These are phyloP conservation scores for Saguinus midas DNA, from an alignment of 2,113 vertebrate species.

Conservation along the genomic window DNA sequence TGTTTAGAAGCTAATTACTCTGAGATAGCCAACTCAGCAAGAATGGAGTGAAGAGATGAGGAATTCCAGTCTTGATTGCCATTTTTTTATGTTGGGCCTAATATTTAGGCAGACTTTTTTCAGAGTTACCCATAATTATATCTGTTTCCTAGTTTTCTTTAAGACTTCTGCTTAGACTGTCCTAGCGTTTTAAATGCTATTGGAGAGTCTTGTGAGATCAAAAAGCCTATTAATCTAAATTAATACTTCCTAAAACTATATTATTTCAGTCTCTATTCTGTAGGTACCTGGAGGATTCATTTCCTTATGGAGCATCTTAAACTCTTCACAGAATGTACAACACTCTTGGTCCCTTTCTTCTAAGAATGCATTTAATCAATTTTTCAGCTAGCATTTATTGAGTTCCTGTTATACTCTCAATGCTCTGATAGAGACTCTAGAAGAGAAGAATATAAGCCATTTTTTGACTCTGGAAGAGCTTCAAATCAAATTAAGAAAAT, in stretches of 20 bases:
- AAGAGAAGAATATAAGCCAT: neutral
- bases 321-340: neutral
- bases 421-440: neutral
- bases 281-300: neutral
- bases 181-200: neutral
- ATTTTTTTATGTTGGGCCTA: neutral
- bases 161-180: slow-evolving; percentile 16
- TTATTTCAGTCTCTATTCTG: neutral
- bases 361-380: neutral
- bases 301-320: slow-evolving; percentile 9
- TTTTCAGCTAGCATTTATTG: neutral
- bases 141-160: slow-evolving; percentile 14
- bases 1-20: slow-evolving; percentile 84
- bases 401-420: neutral
- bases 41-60: neutral
- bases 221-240: neutral
- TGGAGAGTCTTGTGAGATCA: slow-evolving; percentile 14
- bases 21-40: slow-evolving; percentile 64
- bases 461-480: neutral
- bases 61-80: neutral
- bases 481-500: neutral
- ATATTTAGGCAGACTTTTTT: slow-evolving; percentile 16
- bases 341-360: neutral
- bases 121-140: neutral
- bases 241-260: neutral